phyloP scores from a whole-genome alignment of 1,140 invertebrate genomes.

The Apis mellifera region Amel_HAv3.1 CM009942.2:9745501-9746000 shows the following conservation, averaged over 20 bases:
- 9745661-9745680: not conserved
- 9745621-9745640: not conserved
- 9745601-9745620: too few relatives aligned
- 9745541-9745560: too few relatives aligned
- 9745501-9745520: too few relatives aligned
- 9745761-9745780: constrained; percentile 21
- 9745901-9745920: constrained; percentile 74
- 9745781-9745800: constrained; percentile 64
- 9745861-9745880: constrained; percentile 34
- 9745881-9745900: constrained; percentile 50
- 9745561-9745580: too few relatives aligned
- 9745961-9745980: not conserved
- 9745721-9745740: constrained; percentile 23
- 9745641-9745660: not conserved
- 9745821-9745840: constrained; percentile 59
- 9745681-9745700: constrained; percentile 13
- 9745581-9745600: too few relatives aligned
- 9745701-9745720: constrained; percentile 19
- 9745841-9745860: constrained; percentile 41
- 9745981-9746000: not conserved
- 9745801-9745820: constrained; percentile 54
- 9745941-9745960: not conserved
- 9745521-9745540: too few relatives aligned
- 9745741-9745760: constrained; percentile 21
- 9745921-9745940: constrained; percentile 21